Evolutionary conservation across 1,140 invertebrate species (phyloP).

Genomic region (Caerostris darwini): DNA sequence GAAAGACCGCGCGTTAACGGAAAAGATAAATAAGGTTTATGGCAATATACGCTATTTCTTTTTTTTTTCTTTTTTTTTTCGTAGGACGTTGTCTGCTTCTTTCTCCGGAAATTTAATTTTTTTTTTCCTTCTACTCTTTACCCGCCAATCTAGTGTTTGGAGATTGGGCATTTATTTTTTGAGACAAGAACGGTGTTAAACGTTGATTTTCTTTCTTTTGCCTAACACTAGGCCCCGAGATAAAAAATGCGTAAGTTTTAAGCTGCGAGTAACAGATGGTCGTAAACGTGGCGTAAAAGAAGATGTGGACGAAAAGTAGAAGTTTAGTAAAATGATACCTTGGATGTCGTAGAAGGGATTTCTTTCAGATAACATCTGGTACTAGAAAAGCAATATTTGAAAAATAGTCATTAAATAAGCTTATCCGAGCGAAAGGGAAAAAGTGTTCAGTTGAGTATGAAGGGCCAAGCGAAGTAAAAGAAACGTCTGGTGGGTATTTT

Average conservation of each 20-base stretch:
- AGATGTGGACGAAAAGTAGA: conserved; percentile 22
- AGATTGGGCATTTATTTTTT: conserved; percentile 67
- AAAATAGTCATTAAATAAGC: conserved; percentile 46
- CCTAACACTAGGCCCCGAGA: neutral
- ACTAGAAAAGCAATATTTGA: conserved; percentile 19
- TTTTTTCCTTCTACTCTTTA: neutral
- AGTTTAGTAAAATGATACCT: conserved; percentile 63
- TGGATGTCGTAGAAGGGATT: conserved; percentile 29
- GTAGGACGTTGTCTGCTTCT: conserved; percentile 6
- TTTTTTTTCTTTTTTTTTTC: conserved; percentile 16
- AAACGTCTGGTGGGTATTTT: too few species aligned
- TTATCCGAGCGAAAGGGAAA: neutral
- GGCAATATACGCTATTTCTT: conserved; percentile 64
- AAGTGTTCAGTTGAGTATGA: too few species aligned
- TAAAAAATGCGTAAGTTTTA: conserved; percentile 64
- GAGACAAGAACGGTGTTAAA: conserved; percentile 64
- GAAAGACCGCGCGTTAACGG: conserved; percentile 68
- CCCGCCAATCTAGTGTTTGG: conserved; percentile 14
- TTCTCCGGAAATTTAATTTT: conserved; percentile 71
- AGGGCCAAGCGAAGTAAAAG: too few species aligned
- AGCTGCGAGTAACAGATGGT: conserved; percentile 69
- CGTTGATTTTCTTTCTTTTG: conserved; percentile 48
- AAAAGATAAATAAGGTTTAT: conserved; percentile 76
- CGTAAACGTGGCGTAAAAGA: conserved; percentile 8
- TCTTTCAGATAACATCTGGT: conserved; percentile 49